Conservation (phyloP, 2,113 vertebrate genomes). For the Cyanoliseus patagonus region DNA sequence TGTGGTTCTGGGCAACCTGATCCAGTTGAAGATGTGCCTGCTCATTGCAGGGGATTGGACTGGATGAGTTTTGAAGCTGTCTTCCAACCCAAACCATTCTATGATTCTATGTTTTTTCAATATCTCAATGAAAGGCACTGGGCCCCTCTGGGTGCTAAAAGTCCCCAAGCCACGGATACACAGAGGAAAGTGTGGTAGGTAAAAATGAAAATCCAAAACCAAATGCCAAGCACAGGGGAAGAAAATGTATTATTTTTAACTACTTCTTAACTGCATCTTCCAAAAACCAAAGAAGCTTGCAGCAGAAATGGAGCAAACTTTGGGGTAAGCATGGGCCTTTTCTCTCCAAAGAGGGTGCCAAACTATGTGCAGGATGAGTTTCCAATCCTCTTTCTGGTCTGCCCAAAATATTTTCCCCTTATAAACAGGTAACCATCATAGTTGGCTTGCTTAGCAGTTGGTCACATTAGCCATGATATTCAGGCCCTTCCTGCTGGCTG, state of each 20-base stretch:
- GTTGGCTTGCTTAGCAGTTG: accelerated
- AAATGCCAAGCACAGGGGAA: background rate
- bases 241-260: background rate
- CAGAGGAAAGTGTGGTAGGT: background rate
- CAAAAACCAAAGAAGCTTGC: background rate
- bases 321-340: background rate
- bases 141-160: background rate
- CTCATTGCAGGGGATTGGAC: accelerated
- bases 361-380: background rate
- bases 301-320: background rate
- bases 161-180: background rate
- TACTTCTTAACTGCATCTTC: background rate
- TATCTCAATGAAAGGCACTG: background rate
- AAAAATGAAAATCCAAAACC: background rate
- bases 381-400: background rate
- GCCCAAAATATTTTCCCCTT: background rate
- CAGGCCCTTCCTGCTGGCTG: background rate
- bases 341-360: background rate
- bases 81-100: background rate
- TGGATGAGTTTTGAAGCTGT: accelerated
- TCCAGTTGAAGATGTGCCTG: background rate
- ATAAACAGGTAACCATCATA: background rate
- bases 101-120: background rate
- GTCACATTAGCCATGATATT: accelerated
- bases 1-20: background rate